phyloP scores from a whole-genome alignment of 2,113 vertebrate species.

The Hiodon tergisus region DNA sequence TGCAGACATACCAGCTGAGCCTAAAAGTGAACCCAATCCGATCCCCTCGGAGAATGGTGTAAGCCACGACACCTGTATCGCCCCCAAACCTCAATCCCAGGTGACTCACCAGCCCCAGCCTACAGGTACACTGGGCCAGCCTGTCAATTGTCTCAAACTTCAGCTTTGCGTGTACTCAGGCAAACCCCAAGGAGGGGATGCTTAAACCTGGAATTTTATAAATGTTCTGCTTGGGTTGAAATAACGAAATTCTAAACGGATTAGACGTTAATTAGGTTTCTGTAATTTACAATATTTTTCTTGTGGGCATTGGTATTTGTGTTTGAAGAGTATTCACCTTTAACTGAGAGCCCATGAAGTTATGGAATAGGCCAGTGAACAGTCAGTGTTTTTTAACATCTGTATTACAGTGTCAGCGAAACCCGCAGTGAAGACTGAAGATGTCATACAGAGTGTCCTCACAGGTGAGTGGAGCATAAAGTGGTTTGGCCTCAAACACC shows the following conservation, averaged over 20 bases:
- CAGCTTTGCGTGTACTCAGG: not conserved
- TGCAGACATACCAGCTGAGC: conserved; percentile 66
- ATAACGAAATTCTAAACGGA: too few species aligned
- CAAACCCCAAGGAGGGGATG: too few species aligned
- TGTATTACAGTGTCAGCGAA: conserved; percentile 74
- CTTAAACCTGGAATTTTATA: too few species aligned
- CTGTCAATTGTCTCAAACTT: not conserved
- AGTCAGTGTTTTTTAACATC: not conserved
- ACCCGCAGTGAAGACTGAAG: conserved; percentile 86
- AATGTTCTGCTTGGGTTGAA: too few species aligned
- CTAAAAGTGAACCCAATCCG: conserved; percentile 75
- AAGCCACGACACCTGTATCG: conserved; percentile 65
- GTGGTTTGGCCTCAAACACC: too few species aligned
- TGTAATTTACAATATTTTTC: too few species aligned
- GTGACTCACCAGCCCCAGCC: conserved; percentile 70
- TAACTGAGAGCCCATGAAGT: too few species aligned
- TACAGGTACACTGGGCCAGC: conserved; percentile 55
- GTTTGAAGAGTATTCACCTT: too few species aligned
- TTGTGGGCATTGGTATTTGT: too few species aligned
- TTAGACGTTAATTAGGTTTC: too few species aligned
- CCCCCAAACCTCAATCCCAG: conserved; percentile 70
- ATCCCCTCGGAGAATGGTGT: conserved; percentile 86
- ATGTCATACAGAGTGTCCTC: conserved; percentile 87
- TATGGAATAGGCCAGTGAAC: too few species aligned
- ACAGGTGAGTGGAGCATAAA: conserved; percentile 69